Base-by-base conservation (phyloP, 1,140 invertebrate genomes). In the Druon quercuslanigerum region DNA sequence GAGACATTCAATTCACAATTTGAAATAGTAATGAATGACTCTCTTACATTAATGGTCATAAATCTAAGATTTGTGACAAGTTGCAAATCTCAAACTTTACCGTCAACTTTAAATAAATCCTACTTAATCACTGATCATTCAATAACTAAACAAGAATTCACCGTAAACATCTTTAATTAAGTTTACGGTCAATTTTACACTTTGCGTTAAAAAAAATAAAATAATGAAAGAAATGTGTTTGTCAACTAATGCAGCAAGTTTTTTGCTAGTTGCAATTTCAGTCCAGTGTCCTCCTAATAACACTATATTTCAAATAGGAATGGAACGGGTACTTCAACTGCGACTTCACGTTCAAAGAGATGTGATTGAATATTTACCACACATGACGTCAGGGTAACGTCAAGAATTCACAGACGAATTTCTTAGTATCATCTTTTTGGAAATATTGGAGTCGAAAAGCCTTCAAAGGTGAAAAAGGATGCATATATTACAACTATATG, bases 401-500 rank as follows among this genome's bases (percentile, higher is more conserved):
- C 40, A 7, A 46, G 9, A 6, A 46, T 46, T 46, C 40, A 9
- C 40, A 46, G 40, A 9, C 9, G 40, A 46, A 46, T 46, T 46
- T 46, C 7, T 46, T 46, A 46, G 9, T 8, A 46, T 46, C 40
- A 0, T 46, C 8, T 46, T 66, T 16, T 6, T 16, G 60, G 20
- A 66, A 66, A 40, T 66, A 25, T 66, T 66, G 16, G 60, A 66
- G 60, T 66, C 40, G 3, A 46, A 66, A 66, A 66, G 60, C 20
- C 60, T 66, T 66, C 8, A 40, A 13, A 66, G 3, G 25, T 40
- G 25, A 40, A 66, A 66, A 66, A 66, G 60, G 60, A 66, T 66
- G 60, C 33, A 66, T 66, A 66, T 66, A 16, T 66, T 66, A 66
- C 33, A 66, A 66, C 60, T 66, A 66, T 33, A 66, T 66, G 25